These are phyloP conservation scores for Corapipo altera DNA, from an alignment of 2,113 vertebrate genomes.

Conservation along the genomic window DNA sequence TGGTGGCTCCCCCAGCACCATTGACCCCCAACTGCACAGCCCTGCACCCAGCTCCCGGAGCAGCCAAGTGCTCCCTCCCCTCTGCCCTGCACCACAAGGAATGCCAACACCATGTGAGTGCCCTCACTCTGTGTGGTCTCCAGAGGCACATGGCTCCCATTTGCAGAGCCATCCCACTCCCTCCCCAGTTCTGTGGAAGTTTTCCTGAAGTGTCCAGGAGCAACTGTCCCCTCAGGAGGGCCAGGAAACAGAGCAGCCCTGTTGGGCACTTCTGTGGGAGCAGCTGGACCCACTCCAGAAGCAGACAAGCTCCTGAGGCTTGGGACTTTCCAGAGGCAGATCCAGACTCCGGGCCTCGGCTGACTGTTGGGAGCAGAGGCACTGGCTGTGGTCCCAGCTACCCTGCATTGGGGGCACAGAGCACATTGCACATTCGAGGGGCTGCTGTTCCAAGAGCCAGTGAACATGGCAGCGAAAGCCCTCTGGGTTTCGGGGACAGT, in stretches of 20 bases:
- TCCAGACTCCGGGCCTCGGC: background rate
- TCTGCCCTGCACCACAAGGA: rapidly evolving
- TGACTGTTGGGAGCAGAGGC: background rate
- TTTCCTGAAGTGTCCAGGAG: background rate
- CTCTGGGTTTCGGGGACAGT: rapidly evolving
- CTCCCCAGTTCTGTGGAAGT: background rate
- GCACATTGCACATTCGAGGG: rapidly evolving
- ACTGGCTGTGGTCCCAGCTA: rapidly evolving
- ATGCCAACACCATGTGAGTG: rapidly evolving
- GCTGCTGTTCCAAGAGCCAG: rapidly evolving
- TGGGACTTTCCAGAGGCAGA: background rate
- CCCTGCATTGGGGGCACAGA: rapidly evolving
- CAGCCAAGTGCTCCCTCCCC: background rate
- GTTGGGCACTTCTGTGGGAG: background rate
- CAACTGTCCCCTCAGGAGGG: rapidly evolving
- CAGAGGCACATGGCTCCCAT: background rate
- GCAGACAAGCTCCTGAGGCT: background rate
- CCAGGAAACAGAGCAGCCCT: rapidly evolving
- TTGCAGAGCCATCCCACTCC: background rate
- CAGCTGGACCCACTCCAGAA: background rate
- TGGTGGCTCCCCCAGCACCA: rapidly evolving
- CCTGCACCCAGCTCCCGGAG: rapidly evolving
- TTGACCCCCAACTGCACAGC: background rate
- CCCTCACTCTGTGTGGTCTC: rapidly evolving
- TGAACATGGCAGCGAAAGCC: background rate